These are phyloP conservation scores for Agapornis roseicollis DNA, from an alignment of 2,113 vertebrate species.

Conservation along the genomic window DNA sequence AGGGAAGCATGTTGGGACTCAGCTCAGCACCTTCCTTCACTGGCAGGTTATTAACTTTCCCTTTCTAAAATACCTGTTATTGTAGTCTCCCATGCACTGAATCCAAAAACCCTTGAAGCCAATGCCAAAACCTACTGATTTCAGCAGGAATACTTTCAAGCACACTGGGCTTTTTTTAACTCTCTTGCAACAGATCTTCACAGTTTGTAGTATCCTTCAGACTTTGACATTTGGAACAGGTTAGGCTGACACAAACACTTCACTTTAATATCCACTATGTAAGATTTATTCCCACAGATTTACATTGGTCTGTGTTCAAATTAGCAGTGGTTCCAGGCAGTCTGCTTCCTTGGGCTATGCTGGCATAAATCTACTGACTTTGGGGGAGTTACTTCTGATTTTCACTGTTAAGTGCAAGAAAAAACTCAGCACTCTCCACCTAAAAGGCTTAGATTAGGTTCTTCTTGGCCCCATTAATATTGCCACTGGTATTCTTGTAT, in stretches of 20 bases:
- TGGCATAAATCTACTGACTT: slow-evolving; percentile 57
- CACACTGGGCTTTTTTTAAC: neutral
- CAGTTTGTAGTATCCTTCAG: neutral
- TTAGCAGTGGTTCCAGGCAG: slow-evolving; percentile 64
- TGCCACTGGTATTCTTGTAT: neutral
- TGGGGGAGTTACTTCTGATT: slow-evolving; percentile 45
- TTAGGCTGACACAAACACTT: slow-evolving; percentile 52
- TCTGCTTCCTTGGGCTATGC: slow-evolving; percentile 57
- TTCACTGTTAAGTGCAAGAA: slow-evolving; percentile 46
- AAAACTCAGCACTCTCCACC: neutral
- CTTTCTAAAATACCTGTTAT: neutral
- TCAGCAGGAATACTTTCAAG: neutral
- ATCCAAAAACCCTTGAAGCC: neutral
- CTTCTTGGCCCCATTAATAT: neutral
- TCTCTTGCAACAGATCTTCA: neutral
- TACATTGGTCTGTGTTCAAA: slow-evolving; percentile 55
- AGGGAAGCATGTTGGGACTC: neutral
- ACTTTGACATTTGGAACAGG: slow-evolving; percentile 34
- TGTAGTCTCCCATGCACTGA: neutral
- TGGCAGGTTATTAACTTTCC: neutral
- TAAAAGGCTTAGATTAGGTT: slow-evolving; percentile 47
- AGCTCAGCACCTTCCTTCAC: neutral
- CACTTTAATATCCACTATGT: neutral
- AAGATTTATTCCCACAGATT: slow-evolving; percentile 58
- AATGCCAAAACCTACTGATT: neutral